These are phyloP conservation scores for Sycobia sp. DNA, from an alignment of 1,140 invertebrate species.

Conservation along the genomic window DNA sequence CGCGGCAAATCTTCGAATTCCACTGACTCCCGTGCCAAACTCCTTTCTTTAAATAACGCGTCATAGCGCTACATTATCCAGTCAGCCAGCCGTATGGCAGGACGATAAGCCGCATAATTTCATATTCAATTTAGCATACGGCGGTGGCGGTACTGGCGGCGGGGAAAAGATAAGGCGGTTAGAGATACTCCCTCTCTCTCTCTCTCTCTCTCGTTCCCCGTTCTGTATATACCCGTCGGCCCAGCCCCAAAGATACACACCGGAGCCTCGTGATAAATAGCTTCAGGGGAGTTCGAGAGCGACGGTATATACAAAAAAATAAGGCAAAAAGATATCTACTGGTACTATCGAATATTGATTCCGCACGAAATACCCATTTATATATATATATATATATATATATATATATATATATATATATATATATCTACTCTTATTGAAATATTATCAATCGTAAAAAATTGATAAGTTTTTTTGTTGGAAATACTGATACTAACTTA, in stretches of 20 bases:
- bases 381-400: no score
- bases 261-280: constrained; percentile 49
- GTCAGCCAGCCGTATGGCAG: constrained; percentile 37
- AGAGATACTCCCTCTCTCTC: constrained; percentile 43
- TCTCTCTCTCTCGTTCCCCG: no score
- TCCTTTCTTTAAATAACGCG: constrained; percentile 16
- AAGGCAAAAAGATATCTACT: constrained; percentile 21
- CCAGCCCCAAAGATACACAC: constrained; percentile 38
- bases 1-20: no score
- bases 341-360: constrained; percentile 27
- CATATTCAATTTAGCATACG: constrained; percentile 65
- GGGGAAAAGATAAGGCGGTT: constrained; percentile 51
- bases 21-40: no score
- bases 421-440: no score
- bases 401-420: no score
- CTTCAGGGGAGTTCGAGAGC: constrained; percentile 21
- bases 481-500: no score
- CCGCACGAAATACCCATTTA: constrained; percentile 13
- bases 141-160: constrained; percentile 39
- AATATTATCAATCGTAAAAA: no score
- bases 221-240: constrained; percentile 32
- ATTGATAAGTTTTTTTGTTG: no score
- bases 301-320: constrained; percentile 19
- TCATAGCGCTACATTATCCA: constrained; percentile 38
- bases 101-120: constrained; percentile 61